Evolutionary conservation across 1,140 invertebrate species (phyloP).

Genomic region (Sycophila sp.): DNA sequence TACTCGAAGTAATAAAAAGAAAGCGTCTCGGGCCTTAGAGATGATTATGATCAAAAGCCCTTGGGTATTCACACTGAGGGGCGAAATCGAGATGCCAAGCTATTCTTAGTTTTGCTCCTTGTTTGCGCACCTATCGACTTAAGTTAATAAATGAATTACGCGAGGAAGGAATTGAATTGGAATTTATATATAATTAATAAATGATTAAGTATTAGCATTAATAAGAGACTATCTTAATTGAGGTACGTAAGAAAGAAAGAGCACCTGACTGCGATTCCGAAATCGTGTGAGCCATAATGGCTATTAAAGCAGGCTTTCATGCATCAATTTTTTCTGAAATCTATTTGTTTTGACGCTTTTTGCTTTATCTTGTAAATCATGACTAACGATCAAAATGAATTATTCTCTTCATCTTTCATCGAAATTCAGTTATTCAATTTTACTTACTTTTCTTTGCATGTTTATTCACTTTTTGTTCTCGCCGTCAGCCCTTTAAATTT

Average conservation of each 20-base stretch:
- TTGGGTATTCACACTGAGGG: neutral
- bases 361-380: constrained; percentile 25
- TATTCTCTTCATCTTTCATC: constrained; percentile 4
- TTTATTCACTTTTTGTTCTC: neutral
- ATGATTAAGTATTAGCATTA: constrained; percentile 36
- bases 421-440: neutral
- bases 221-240: constrained; percentile 31
- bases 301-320: neutral
- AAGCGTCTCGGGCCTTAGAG: constrained; percentile 1
- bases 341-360: constrained; percentile 1
- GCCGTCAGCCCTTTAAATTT: neutral
- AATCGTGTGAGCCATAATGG: constrained; percentile 14
- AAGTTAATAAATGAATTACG: constrained; percentile 15
- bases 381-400: neutral
- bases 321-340: constrained; percentile 2
- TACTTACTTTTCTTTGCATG: neutral
- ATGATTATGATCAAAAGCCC: constrained; percentile 8
- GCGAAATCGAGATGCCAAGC: constrained; percentile 15
- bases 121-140: constrained; percentile 23
- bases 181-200: constrained; percentile 29
- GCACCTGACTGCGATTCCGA: neutral
- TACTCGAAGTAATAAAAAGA: constrained; percentile 31
- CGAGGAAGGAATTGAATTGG: constrained; percentile 6
- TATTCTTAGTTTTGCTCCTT: constrained; percentile 29
- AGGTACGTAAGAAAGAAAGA: constrained; percentile 15